Evolutionary conservation across 2,888 invertebrate genomes (phyloP).

Genomic region (Drosophila testacea): DNA sequence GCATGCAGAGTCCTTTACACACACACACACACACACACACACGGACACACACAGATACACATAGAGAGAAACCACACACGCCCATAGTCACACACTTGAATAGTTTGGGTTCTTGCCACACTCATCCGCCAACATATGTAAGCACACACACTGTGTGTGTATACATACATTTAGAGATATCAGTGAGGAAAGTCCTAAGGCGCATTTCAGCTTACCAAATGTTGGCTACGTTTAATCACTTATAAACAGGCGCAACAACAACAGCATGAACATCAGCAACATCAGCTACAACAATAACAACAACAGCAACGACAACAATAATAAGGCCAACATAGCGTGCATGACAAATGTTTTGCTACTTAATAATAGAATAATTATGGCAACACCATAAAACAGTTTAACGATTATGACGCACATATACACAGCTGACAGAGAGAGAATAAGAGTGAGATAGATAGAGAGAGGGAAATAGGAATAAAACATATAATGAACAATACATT

Average conservation of each 20-base stretch:
- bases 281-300: constrained; percentile 19
- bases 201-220: constrained; percentile 52
- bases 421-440: constrained; percentile 4
- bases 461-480: constrained; percentile 5
- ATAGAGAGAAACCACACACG: constrained; percentile 18
- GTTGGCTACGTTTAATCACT: constrained; percentile 74
- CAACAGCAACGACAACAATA: constrained; percentile 32
- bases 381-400: constrained; percentile 75
- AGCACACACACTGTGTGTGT: constrained; percentile 20
- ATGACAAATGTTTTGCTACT: constrained; percentile 78
- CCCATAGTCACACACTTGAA: constrained; percentile 51
- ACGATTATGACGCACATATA: constrained; percentile 67
- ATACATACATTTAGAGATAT: constrained; percentile 26
- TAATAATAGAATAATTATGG: constrained; percentile 80
- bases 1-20: constrained; percentile 47
- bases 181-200: constrained; percentile 48
- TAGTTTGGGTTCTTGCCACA: constrained; percentile 53
- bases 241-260: constrained; percentile 66
- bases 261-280: constrained; percentile 18
- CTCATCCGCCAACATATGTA: constrained; percentile 45
- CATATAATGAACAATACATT: constrained; percentile 20
- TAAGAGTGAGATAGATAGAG: background rate
- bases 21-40: constrained; percentile 36
- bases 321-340: constrained; percentile 58
- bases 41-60: constrained; percentile 43